Conservation (phyloP, 2,797 vertebrate genomes). For the Pogonophryne albipinna region DNA sequence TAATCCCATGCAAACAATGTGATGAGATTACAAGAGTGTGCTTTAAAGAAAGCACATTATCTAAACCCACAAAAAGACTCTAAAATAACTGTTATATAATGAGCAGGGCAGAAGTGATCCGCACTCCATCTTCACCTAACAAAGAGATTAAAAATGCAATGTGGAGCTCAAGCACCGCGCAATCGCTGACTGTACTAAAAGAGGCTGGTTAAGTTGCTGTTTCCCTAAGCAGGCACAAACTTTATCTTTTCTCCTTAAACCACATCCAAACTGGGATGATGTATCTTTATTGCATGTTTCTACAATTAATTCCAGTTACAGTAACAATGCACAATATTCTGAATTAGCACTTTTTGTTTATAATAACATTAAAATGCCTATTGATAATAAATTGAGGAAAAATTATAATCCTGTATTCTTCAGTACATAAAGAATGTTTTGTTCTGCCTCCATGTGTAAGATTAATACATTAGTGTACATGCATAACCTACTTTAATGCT, state of each 20-base stretch:
- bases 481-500: conserved; percentile 11
- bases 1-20: conserved; percentile 64
- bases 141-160: conserved; percentile 83
- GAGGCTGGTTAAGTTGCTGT: conserved; percentile 64
- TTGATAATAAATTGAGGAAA: conserved; percentile 25
- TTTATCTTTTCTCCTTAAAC: conserved; percentile 57
- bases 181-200: conserved; percentile 78
- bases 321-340: conserved; percentile 32
- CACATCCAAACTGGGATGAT: conserved; percentile 32
- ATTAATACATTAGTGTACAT: conserved; percentile 2
- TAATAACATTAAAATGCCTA: conserved; percentile 18
- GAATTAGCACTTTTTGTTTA: conserved; percentile 33
- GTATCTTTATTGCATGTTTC: conserved; percentile 30
- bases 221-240: conserved; percentile 62
- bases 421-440: conserved; percentile 23
- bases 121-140: conserved; percentile 74
- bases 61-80: conserved; percentile 54
- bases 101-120: conserved; percentile 73
- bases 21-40: conserved; percentile 46
- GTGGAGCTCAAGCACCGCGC: conserved; percentile 69
- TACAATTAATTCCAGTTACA: conserved; percentile 36
- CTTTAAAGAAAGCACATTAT: conserved; percentile 63
- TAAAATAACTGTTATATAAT: conserved; percentile 75
- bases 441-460: conserved; percentile 6
- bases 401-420: conserved; percentile 29